These are phyloP conservation scores for Poecilia wingei DNA, from an alignment of 2,797 vertebrate genomes.

Conservation along the genomic window DNA sequence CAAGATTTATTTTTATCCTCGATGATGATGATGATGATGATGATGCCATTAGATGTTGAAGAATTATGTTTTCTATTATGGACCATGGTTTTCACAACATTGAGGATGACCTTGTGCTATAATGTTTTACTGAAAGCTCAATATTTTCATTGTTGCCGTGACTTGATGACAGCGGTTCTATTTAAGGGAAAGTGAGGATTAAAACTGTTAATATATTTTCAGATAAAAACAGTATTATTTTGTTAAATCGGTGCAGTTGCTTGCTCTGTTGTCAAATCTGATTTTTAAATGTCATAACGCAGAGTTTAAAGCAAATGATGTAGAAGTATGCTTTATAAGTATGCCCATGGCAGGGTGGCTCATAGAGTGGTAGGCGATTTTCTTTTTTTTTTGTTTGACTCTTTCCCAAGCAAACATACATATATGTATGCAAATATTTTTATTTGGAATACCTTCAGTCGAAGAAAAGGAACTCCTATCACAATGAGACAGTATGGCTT, in stretches of 20 bases:
- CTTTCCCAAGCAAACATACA: constrained; percentile 56
- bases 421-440: constrained; percentile 73
- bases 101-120: constrained; percentile 75
- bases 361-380: constrained; percentile 52
- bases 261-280: constrained; percentile 84
- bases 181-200: constrained; percentile 76
- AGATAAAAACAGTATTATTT: constrained; percentile 87
- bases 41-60: constrained; percentile 80
- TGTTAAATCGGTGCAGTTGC: constrained; percentile 84
- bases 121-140: constrained; percentile 79
- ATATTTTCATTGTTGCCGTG: constrained; percentile 84
- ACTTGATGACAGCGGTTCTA: constrained; percentile 81
- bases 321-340: constrained; percentile 88
- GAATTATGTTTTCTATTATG: constrained; percentile 82
- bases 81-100: constrained; percentile 79
- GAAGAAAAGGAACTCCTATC: constrained; percentile 50
- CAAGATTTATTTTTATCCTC: constrained; percentile 82
- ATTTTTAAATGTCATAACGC: constrained; percentile 79
- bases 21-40: constrained; percentile 63
- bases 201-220: constrained; percentile 87
- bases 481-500: constrained; percentile 55
- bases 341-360: constrained; percentile 70
- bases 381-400: constrained; percentile 22
- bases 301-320: constrained; percentile 82
- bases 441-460: constrained; percentile 52